These are phyloP conservation scores for Salmo trutta DNA, from an alignment of 2,797 vertebrate genomes.

Conservation along the genomic window DNA sequence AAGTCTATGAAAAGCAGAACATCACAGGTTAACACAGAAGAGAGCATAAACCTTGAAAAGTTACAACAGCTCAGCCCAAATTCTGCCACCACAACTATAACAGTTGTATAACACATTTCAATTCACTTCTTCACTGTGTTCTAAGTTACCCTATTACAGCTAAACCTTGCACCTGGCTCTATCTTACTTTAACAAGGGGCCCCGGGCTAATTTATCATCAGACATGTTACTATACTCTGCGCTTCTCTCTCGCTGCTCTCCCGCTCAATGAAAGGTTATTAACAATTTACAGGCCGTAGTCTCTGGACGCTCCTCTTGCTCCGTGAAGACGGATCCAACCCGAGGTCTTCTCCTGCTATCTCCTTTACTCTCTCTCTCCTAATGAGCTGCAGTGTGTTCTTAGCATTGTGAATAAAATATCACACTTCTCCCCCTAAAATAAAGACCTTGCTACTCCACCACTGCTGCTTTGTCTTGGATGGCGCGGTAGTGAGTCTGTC, in stretches of 20 bases:
- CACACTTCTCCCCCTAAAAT: neutral
- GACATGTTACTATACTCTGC: constrained; percentile 8
- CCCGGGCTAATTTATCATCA: constrained; percentile 30
- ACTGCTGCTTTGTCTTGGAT: neutral
- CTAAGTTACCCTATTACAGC: neutral
- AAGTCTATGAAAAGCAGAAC: too few relatives aligned
- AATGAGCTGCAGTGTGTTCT: constrained; percentile 1
- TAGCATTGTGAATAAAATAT: constrained; percentile 11
- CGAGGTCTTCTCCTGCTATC: neutral
- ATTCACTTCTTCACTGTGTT: neutral
- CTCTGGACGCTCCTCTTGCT: neutral
- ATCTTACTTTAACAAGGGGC: constrained; percentile 10
- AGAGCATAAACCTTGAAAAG: too few relatives aligned
- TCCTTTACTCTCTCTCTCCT: neutral
- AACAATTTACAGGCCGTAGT: constrained; percentile 14
- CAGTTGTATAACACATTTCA: neutral
- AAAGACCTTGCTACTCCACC: neutral
- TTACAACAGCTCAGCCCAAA: too few relatives aligned
- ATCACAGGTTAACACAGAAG: too few relatives aligned
- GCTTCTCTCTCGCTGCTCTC: neutral
- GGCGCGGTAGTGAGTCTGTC: neutral
- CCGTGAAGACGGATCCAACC: neutral
- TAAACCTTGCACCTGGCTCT: constrained; percentile 3
- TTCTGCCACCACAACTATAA: neutral
- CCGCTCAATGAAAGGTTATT: constrained; percentile 22